Evolutionary conservation across 2,797 vertebrate genomes (phyloP).

Genomic region (Monodelphis domestica): DNA sequence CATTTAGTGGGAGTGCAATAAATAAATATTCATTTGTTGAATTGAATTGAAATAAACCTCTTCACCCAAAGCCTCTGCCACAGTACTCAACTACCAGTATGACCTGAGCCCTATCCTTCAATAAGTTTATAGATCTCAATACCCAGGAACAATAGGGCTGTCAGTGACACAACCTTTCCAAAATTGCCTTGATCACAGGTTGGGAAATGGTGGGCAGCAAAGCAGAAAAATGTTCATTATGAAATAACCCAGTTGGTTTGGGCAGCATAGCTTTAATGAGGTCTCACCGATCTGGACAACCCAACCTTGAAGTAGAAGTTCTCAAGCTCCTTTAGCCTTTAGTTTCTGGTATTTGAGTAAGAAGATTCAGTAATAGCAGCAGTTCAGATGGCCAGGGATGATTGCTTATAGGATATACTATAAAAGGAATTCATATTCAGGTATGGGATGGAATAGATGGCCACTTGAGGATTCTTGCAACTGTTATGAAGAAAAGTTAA

Average conservation of each 20-base stretch:
- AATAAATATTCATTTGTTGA: neutral
- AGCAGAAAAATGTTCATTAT: neutral
- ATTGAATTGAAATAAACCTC: neutral
- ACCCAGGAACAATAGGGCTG: neutral
- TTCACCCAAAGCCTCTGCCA: neutral
- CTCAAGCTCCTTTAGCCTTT: neutral
- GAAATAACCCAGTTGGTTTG: neutral
- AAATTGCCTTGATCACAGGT: neutral
- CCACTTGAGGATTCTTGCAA: neutral
- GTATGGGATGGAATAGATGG: neutral
- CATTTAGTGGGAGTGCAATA: neutral
- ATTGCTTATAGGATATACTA: neutral
- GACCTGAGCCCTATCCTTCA: neutral
- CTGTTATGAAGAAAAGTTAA: too few species aligned
- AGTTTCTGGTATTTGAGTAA: neutral
- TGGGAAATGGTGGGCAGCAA: neutral
- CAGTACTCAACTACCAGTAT: neutral
- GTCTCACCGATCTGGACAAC: neutral
- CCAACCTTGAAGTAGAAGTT: neutral
- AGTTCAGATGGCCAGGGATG: neutral
- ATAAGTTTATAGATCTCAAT: neutral
- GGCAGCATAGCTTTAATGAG: neutral
- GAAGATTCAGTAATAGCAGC: neutral
- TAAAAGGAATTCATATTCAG: neutral
- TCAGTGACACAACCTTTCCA: neutral